Evolutionary conservation across 2,113 vertebrate genomes (phyloP), one percentile per base, ranked within the genome.

Genomic region (Colinus virginianus): DNA sequence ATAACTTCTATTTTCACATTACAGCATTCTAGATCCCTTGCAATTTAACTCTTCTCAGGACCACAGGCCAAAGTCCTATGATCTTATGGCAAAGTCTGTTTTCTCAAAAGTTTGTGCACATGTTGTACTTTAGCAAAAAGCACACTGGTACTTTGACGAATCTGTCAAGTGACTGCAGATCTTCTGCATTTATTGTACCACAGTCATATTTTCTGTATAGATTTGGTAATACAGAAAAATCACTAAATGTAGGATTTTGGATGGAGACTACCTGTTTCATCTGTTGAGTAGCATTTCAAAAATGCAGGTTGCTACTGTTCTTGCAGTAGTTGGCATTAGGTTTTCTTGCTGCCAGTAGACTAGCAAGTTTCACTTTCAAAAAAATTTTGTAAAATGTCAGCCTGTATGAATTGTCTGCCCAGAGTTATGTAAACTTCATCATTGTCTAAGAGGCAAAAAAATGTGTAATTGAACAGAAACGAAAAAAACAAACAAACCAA

Each of bases 111-210:
- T 13, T 45, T 7, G 51, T 81, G 25, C 40, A 43, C 3, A 28
- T 51, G 70, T 43, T 80, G 23, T 71, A 38, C 32, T 82, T n/a
- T 81, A 88, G 43, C 53, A 78, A 51, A 94, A 94, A 72, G 48
- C 55, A 86, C 61, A 46, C 75, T 68, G 48, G 34, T 58, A 79
- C 53, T 74, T 40, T 40, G 40, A 40, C 13, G 90, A 70, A 78
- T 56, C 45, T 64, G 85, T 81, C 87, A 83, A 88, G 81, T 88
- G 69, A 95, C n/a, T n/a, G 45, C 55, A 82, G 63, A 81, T 86
- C 89, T 94, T 78, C 82, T 93, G 74, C 36, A 84, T 72, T 84
- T 95, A 91, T 68, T 72, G 38, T 62, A 84, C 87, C 82, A 71
- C 48, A 53, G 49, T 69, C 86, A 76, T 88, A 17, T 69, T 53